These are phyloP conservation scores for Phallusia fumigata DNA, from an alignment of 23 tunicate genomes.

Conservation along the genomic window DNA sequence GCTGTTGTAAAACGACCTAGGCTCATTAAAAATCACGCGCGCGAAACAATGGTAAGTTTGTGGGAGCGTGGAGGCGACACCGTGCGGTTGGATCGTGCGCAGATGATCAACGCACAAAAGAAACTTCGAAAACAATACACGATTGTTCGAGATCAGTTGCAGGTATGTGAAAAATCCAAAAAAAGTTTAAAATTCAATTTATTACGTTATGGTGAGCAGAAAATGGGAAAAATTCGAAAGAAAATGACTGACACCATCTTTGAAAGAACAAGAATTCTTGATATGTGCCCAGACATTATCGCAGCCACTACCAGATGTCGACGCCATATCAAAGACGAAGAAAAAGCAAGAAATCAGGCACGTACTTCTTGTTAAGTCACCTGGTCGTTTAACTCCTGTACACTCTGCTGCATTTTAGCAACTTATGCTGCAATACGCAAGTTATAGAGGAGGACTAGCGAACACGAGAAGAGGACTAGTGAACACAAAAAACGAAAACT, in stretches of 20 bases:
- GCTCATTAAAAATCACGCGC: conserved; percentile 40
- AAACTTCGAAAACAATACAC: conserved; percentile 35
- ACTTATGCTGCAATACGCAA: conserved; percentile 21
- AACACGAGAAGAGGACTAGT: background rate
- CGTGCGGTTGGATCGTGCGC: conserved; percentile 34
- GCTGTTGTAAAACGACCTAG: conserved; percentile 44
- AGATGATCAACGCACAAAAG: conserved; percentile 16
- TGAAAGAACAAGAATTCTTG: conserved; percentile 44
- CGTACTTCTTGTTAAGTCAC: background rate
- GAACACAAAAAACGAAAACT: background rate
- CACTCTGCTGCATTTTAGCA: background rate
- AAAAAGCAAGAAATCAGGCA: conserved; percentile 16
- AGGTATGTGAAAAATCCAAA: conserved; percentile 20
- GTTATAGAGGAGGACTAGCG: background rate
- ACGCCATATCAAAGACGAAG: conserved; percentile 6
- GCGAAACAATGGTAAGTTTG: conserved; percentile 35
- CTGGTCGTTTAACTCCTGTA: background rate
- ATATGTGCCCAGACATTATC: conserved; percentile 42
- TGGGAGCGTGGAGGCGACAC: conserved; percentile 34
- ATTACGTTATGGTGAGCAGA: conserved; percentile 14
- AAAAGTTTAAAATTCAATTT: background rate
- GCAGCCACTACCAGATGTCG: conserved; percentile 30
- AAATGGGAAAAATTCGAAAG: conserved; percentile 30
- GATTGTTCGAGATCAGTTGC: conserved; percentile 38
- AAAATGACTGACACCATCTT: conserved; percentile 17